Conservation (phyloP, 2,113 vertebrate genomes). For the Tragelaphus scriptus region DNA sequence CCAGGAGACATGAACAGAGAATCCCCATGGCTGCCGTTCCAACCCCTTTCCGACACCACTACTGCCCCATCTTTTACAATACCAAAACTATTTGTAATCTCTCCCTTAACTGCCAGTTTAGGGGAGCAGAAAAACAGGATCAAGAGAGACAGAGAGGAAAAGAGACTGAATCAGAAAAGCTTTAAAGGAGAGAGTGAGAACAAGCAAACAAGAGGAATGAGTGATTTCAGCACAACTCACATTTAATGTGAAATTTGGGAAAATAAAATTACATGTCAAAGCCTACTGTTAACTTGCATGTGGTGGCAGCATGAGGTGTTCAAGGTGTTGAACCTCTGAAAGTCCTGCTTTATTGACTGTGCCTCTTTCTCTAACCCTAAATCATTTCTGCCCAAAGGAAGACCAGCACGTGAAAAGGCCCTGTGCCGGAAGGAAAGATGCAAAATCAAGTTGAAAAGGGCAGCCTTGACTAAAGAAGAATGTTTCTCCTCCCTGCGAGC, state of each 20-base stretch:
- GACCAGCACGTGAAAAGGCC: background rate
- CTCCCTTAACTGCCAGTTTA: background rate
- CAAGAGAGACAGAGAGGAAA: background rate
- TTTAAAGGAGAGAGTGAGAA: background rate
- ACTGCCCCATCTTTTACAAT: background rate
- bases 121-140: background rate
- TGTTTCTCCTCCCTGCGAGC: background rate
- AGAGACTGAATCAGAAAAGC: background rate
- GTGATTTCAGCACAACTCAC: background rate
- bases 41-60: background rate
- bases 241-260: background rate
- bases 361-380: background rate
- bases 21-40: background rate
- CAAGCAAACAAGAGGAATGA: background rate
- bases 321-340: background rate
- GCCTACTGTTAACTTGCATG: background rate
- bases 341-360: background rate
- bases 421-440: background rate
- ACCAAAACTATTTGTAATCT: background rate
- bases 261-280: background rate
- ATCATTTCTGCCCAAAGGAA: background rate
- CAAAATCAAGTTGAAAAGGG: background rate
- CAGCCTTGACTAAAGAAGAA: background rate
- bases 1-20: background rate
- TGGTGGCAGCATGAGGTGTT: background rate